Evolutionary conservation across 2,797 vertebrate genomes (phyloP), one percentile per base, ranked within the genome.

Genomic region (Austrolebias charrua): DNA sequence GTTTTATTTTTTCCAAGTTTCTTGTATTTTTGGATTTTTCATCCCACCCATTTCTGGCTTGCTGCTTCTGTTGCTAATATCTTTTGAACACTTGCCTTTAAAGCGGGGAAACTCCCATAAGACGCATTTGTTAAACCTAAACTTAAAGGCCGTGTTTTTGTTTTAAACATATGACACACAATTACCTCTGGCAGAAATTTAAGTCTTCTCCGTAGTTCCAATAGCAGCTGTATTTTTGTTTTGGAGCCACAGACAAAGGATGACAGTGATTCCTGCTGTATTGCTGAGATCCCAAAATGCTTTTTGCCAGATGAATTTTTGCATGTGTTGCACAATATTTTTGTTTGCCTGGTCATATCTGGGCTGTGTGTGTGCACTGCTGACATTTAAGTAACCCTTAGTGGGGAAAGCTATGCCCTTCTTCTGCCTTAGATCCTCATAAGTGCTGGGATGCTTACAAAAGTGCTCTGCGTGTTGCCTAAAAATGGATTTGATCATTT

Each of bases 81-180:
- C 72, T 72, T 54, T 80, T 63, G 20, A 55, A 75, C 71, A 16
- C 51, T 46, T 50, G 31, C 67, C 47, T 72, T 61, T 28, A 42
- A 61, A 76, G 66, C 40, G 18, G 35, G 75, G 73, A 64, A 73
- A 89, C 85, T 81, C 84, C 86, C 81, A 81, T 80, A 85, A 82
- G 86, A 40, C 86, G 81, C 80, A 56, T 83, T 80, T 85, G 76
- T 74, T 90, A 78, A 88, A 85, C 79, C 77, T 76, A 72, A 73
- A 63, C 68, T 48, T 45, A 67, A 56, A 71, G 59, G 60, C 38
- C 24, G 71, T 76, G 38, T 55, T 2, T 14, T 16, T 33, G 2
- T 63, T 73, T 51, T 58, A 18, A 40, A 40, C 3, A 40, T 12
- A 40, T 40, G 38, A 40, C 31, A 6, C 20, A 18, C 66, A 55